A percentile compares a stretch with the other conserved stretches of the same genome.
Evolutionary conservation across 2,797 vertebrate species (phyloP).

Genomic region (Rhinoraja longicauda): DNA sequence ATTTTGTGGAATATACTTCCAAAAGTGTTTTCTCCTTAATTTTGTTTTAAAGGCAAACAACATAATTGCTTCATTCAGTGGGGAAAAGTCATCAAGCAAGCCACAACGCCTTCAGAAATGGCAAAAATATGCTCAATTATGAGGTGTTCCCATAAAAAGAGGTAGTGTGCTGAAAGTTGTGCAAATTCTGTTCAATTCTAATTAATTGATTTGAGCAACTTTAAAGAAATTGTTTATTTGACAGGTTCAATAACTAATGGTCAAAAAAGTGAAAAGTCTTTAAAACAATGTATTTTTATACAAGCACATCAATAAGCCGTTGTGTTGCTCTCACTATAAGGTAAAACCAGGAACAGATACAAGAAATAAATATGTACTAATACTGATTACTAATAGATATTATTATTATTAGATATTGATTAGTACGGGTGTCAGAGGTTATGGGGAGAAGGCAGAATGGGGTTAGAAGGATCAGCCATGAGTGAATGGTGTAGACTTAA

Average conservation of each 20-base stretch:
- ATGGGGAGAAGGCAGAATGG: too few species aligned
- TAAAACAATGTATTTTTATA: not conserved
- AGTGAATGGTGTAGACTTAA: too few species aligned
- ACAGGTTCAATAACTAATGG: not conserved
- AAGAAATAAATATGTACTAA: not conserved
- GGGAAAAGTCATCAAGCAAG: not conserved
- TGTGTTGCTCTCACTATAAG: not conserved
- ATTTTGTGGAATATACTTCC: not conserved
- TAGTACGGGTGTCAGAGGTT: too few species aligned
- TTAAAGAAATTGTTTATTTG: not conserved
- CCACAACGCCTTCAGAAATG: too few species aligned
- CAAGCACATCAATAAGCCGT: not conserved
- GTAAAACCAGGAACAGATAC: not conserved
- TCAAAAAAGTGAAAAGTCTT: not conserved
- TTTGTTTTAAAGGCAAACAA: not conserved
- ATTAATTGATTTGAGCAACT: too few species aligned
- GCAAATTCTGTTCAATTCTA: not conserved
- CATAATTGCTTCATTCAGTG: not conserved
- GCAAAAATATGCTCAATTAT: not conserved
- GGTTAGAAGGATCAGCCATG: too few species aligned
- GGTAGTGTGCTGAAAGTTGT: not conserved
- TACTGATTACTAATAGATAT: not conserved
- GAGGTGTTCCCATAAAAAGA: not conserved
- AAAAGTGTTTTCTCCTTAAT: not conserved
- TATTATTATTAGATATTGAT: too few species aligned